Base-by-base conservation (phyloP, 2,888 invertebrate species). In the Dolichomitus sp. region DNA sequence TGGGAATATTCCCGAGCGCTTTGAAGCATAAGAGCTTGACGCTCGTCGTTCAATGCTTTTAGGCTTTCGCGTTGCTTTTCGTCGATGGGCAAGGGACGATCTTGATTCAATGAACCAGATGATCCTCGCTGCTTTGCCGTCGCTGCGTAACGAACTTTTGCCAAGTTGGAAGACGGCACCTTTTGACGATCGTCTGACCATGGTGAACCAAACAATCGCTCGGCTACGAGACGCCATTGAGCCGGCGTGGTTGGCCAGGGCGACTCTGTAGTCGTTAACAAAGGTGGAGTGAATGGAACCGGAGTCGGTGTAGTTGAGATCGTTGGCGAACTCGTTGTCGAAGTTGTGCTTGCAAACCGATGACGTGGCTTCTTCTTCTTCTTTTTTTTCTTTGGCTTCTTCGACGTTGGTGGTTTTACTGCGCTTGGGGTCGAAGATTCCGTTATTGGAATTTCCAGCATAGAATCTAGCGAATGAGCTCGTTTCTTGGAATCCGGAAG, bases 161-260 rank as follows among this genome's bases (percentile, higher is more conserved):
- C 70, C 7, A 84, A 27, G 45, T 76, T 84, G 1, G 83, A 73
- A 27, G 69, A 63, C 5, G 70, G 23, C 48, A 72, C 57, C 4
- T 63, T 50, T 14, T 70, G 81, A 37, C 48, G 72, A 54, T 87
- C 83, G 14, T 85, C 83, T 14, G 85, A 75, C 90, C 89, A 90
- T 0, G 85, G 83, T 0, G 87, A 85, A 0, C 84, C 86, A 40
- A 90, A 89, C 12, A 91, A 69, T 45, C 87, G 84, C 42, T 91
- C 90, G 0, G 90, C 90, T 6, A 91, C 88, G 27, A 90, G 82
- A 19, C 89, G 88, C 91, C 91, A 91, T 27, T 89, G 89, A 5
- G 85, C 81, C 4, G 87, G 85, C 0, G 87, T 84, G n/a, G 88
- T 86, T 50, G 82, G 81, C 86, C 86, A 86, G 5, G 86, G 78